Conservation (phyloP, 2,888 invertebrate genomes). For the Brenthis hecate region DNA sequence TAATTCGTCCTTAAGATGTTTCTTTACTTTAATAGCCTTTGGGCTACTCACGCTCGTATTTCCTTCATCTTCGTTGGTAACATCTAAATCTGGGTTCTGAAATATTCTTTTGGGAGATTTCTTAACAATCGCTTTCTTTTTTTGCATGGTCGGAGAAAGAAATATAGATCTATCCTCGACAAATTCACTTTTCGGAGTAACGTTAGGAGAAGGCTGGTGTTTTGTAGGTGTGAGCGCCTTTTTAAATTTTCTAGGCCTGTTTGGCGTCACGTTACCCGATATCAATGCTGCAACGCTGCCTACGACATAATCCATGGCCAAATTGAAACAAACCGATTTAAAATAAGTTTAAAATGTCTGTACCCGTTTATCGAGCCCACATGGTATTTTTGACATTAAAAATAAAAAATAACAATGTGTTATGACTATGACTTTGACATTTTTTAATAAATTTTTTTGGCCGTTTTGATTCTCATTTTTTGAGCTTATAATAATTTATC, state of each 20-base stretch:
- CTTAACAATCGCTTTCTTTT: conserved; percentile 73
- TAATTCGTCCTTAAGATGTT: conserved; percentile 64
- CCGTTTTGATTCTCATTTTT: not conserved
- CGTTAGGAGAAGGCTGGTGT: conserved; percentile 71
- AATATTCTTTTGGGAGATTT: conserved; percentile 78
- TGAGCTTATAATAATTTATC: too few species aligned
- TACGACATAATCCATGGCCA: conserved; percentile 76
- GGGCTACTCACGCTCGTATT: conserved; percentile 52
- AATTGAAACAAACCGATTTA: conserved; percentile 9
- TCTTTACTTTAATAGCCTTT: conserved; percentile 71
- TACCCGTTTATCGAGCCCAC: conserved; percentile 44
- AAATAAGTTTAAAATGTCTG: not conserved
- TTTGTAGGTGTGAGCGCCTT: conserved; percentile 72
- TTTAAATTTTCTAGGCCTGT: conserved; percentile 71
- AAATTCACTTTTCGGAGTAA: conserved; percentile 73
- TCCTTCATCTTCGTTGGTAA: conserved; percentile 54
- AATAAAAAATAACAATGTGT: not conserved
- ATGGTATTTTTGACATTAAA: conserved; percentile 49
- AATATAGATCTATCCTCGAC: conserved; percentile 71
- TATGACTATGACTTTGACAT: conserved; percentile 4
- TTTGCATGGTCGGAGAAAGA: conserved; percentile 69
- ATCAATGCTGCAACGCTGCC: conserved; percentile 83
- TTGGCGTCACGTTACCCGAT: conserved; percentile 81
- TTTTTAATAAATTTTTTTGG: not conserved
- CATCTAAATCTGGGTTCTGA: conserved; percentile 64